Base-by-base conservation (phyloP, 2,888 invertebrate genomes). In the Cristatella mucedo region DNA sequence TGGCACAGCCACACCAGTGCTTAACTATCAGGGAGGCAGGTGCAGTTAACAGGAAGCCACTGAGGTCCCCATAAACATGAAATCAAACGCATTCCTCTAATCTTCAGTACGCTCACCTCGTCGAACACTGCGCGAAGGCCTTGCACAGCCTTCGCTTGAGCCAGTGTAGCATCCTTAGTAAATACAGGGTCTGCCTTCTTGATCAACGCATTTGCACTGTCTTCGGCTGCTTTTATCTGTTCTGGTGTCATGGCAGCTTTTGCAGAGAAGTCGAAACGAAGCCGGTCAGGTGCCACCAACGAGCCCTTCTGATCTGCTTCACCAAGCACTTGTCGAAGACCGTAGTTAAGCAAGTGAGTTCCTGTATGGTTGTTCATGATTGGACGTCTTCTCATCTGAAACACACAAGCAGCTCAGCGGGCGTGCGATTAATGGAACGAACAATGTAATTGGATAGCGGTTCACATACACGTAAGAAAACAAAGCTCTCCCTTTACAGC, bases 351-450 rank as follows among this genome's bases (percentile, higher is more conserved):
- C 30, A 91, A 77, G 67, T 99, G 97, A 1, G 97, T 99, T 18
- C 30, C 95, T 83, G 68, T 97, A 91, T 99, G 97, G 69, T 99
- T 97, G 63, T 83, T 89, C 97, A 99, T 99, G n/a, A 95, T 75
- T 21, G 82, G 71, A 54, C 82, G 75, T 53, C 97, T 73, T 41
- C 95, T 76, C 42, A 76, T 57, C 68, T 71, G 45, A 11, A 57
- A 49, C 30, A 40, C 21, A n/a, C 34, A 32, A 21, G 9, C 19
- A 2, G 9, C 9, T n/a, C n/a, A n/a, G n/a, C n/a, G n/a, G n/a
- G n/a, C n/a, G n/a, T n/a, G n/a, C n/a, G n/a, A n/a, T n/a, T n/a
- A n/a, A n/a, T n/a, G n/a, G n/a, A n/a, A n/a, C n/a, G n/a, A n/a
- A n/a, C n/a, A n/a, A n/a, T n/a, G n/a, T n/a, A n/a, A n/a, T n/a